A percentile compares a stretch with the other conserved stretches of the same genome.
These are phyloP conservation scores for Listrodromus nycthemerus DNA, from an alignment of 2,888 invertebrate species.

Conservation along the genomic window DNA sequence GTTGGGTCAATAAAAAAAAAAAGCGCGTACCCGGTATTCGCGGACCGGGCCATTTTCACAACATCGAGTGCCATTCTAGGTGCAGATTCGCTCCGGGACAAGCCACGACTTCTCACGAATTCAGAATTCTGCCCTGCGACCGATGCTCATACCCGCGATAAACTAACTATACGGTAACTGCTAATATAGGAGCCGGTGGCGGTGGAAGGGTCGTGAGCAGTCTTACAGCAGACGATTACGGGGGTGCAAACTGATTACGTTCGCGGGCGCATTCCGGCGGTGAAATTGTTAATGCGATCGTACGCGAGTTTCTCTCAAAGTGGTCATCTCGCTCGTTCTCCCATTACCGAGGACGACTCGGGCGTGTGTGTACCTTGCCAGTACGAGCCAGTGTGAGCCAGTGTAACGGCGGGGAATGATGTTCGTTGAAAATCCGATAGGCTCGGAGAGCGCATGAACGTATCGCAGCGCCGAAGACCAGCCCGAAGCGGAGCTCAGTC, in stretches of 20 bases:
- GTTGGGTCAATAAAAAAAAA: too few species aligned
- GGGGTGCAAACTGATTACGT: slow-evolving; percentile 58
- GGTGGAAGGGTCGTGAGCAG: slow-evolving; percentile 33
- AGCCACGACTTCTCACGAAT: background rate
- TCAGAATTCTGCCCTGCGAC: background rate
- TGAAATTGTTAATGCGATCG: slow-evolving; percentile 68
- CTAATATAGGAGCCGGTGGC: slow-evolving; percentile 50
- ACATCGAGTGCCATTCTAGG: background rate
- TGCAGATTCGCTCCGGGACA: background rate
- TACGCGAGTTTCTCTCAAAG: slow-evolving; percentile 66
- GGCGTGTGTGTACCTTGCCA: background rate
- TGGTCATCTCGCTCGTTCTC: slow-evolving; percentile 64
- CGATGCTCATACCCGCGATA: slow-evolving; percentile 25
- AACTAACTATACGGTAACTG: slow-evolving; percentile 48
- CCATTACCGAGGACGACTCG: slow-evolving; percentile 52
- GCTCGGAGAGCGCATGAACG: slow-evolving; percentile 17
- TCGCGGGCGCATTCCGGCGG: slow-evolving; percentile 63
- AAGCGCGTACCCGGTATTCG: too few species aligned
- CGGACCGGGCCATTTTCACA: too few species aligned
- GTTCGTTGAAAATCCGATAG: slow-evolving; percentile 50
- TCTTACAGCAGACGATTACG: slow-evolving; percentile 45
- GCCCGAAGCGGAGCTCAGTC: slow-evolving; percentile 15
- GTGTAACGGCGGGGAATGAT: slow-evolving; percentile 7
- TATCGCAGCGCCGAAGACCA: background rate
- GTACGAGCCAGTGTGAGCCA: slow-evolving; percentile 36